Evolutionary conservation across 2,888 invertebrate species (phyloP).

Genomic region (Baronia brevicornis): DNA sequence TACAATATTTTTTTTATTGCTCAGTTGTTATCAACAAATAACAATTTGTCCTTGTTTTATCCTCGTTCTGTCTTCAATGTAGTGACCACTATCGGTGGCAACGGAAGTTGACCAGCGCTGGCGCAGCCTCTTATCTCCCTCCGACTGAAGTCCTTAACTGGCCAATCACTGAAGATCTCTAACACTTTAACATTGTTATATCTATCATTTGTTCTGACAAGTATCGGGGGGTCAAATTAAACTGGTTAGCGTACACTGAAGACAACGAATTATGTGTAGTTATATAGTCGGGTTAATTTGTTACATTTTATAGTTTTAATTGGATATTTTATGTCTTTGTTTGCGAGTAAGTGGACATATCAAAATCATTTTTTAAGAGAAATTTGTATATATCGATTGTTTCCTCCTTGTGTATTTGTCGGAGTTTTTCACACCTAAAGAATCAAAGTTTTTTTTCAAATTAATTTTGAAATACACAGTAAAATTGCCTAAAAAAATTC

Average conservation of each 20-base stretch:
- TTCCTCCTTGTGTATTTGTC: too few relatives aligned
- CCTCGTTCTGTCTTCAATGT: conserved; percentile 30
- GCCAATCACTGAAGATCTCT: conserved; percentile 44
- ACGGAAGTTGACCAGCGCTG: conserved; percentile 36
- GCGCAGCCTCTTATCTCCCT: conserved; percentile 50
- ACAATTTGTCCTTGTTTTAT: conserved; percentile 32
- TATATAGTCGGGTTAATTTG: conserved; percentile 19
- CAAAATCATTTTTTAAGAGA: too few relatives aligned
- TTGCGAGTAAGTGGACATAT: too few relatives aligned
- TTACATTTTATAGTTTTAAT: conserved; percentile 26
- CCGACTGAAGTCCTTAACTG: conserved; percentile 34
- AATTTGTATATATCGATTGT: too few relatives aligned
- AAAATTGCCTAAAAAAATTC: too few relatives aligned
- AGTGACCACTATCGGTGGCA: conserved; percentile 28
- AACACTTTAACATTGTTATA: conserved; percentile 28
- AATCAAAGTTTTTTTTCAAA: too few relatives aligned
- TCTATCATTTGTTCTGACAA: conserved; percentile 34
- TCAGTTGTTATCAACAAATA: conserved; percentile 25
- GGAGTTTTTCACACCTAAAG: too few relatives aligned
- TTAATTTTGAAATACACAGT: too few relatives aligned
- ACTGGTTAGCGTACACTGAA: conserved; percentile 29
- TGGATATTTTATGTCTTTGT: conserved; percentile 20
- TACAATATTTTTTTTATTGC: conserved; percentile 7
- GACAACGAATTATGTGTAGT: conserved; percentile 22
- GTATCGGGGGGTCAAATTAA: conserved; percentile 33